These are phyloP conservation scores for Anthoscopus minutus DNA, from an alignment of 2,113 vertebrate species.

Conservation along the genomic window DNA sequence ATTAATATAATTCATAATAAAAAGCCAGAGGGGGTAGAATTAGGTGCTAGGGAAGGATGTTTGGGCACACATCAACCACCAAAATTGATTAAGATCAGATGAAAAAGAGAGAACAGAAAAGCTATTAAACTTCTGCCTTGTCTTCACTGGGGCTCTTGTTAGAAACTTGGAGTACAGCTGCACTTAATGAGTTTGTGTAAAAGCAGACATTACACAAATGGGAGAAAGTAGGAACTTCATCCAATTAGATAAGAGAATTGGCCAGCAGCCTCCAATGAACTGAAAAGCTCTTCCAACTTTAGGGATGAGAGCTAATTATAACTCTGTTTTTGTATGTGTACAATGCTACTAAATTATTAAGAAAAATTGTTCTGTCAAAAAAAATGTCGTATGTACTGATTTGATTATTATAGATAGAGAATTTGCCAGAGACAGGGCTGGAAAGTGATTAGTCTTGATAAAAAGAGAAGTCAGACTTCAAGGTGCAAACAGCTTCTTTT, in stretches of 20 bases:
- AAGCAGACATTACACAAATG: constrained; percentile 44
- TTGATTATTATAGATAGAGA: constrained; percentile 27
- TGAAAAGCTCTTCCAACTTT: constrained; percentile 57
- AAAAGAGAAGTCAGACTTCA: neutral
- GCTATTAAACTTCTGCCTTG: constrained; percentile 9
- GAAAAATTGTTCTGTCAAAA: constrained; percentile 51
- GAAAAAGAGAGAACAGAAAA: neutral
- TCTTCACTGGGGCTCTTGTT: constrained; percentile 34
- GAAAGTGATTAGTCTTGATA: constrained; percentile 1
- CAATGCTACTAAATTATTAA: constrained; percentile 35
- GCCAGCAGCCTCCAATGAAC: constrained; percentile 47
- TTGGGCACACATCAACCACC: neutral
- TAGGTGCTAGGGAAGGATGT: neutral
- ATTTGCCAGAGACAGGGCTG: neutral
- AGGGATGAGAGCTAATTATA: constrained; percentile 63
- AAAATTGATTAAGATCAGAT: constrained; percentile 37
- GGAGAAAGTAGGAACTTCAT: constrained; percentile 48
- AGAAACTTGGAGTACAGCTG: constrained; percentile 53
- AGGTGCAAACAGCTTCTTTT: neutral
- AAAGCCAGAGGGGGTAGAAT: neutral
- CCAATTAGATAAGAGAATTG: constrained; percentile 60
- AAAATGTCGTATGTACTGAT: constrained; percentile 15
- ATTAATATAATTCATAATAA: neutral
- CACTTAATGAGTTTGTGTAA: constrained; percentile 64
- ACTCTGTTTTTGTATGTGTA: constrained; percentile 29